A percentile compares a stretch with the other conserved stretches of the same genome.
Conservation (phyloP, 2,113 vertebrate genomes). For the Struthidea cinerea region DNA sequence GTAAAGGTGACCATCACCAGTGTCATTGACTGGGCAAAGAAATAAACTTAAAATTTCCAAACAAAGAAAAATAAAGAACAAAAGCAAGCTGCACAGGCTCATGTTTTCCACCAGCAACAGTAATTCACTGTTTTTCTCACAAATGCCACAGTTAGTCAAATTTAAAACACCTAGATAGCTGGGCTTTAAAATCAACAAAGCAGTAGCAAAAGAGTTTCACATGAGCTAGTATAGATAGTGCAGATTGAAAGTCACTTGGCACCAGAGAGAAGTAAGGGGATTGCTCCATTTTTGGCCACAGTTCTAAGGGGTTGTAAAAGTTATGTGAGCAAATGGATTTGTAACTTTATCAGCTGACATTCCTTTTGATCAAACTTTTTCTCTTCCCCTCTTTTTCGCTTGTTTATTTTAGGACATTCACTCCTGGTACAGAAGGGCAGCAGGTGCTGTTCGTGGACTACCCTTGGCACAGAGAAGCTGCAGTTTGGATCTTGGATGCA, state of each 20-base stretch:
- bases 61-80: neutral
- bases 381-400: neutral
- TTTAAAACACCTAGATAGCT: neutral
- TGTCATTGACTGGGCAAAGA: neutral
- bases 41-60: neutral
- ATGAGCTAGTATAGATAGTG: neutral
- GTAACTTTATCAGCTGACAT: neutral
- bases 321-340: neutral
- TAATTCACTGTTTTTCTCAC: neutral
- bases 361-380: neutral
- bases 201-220: neutral
- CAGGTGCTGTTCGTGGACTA: neutral
- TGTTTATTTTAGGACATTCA: neutral
- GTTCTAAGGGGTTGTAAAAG: neutral
- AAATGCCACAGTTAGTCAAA: neutral
- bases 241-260: neutral
- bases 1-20: neutral
- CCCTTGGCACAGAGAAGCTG: neutral
- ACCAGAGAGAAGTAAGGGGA: neutral
- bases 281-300: constrained; percentile 2
- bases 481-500: neutral
- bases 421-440: neutral
- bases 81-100: neutral
- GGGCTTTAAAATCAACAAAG: neutral
- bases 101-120: neutral